Evolutionary conservation across 2,888 invertebrate genomes (phyloP), one percentile per base, ranked within the genome.

Genomic region (Andrena bicolor): DNA sequence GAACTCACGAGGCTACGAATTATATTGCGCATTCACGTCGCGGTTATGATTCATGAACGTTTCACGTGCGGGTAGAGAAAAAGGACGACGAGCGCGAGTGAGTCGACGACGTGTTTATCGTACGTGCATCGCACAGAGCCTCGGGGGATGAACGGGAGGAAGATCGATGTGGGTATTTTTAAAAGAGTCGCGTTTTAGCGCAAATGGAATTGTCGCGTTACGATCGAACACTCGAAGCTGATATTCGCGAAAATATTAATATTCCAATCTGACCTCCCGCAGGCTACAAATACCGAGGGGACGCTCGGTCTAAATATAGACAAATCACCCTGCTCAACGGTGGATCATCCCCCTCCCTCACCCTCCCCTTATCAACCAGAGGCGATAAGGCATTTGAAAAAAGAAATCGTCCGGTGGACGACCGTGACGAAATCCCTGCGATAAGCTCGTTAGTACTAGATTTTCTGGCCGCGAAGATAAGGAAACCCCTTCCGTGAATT

Each of bases 391-490:
- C 10, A 58, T 26, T 63, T 10, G n/a, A 13, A 66, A 53, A 64
- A 28, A n/a, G 61, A 41, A 58, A 28, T 63, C 26, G 13, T 2
- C 26, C 20, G 28, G n/a, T 5, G 13, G 32, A 32, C n/a, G 28
- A 2, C 65, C 49, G n/a, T 4, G 26, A 16, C 35, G 23, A 10
- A 26, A 35, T 10, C 23, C 30, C 32, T 28, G 1, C 16, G 26
- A 56, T 13, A 6, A n/a, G 26, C 68, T 71, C 35, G 49, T 78
- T 73, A 75, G 58, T 7, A 60, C 20, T 58, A 7, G 61, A 71
- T 81, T 76, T 64, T 78, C 63, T 23, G 30, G 48, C 10, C n/a
- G 20, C 7, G 8, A 26, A 73, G 77, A 80, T 77, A 80, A 80
- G 63, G 32, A 6, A 20, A 2, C 20, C 51, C 60, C 69, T 78